phyloP scores from a whole-genome alignment of 1,140 invertebrate genomes.

The Drosophila athabasca region DNA sequence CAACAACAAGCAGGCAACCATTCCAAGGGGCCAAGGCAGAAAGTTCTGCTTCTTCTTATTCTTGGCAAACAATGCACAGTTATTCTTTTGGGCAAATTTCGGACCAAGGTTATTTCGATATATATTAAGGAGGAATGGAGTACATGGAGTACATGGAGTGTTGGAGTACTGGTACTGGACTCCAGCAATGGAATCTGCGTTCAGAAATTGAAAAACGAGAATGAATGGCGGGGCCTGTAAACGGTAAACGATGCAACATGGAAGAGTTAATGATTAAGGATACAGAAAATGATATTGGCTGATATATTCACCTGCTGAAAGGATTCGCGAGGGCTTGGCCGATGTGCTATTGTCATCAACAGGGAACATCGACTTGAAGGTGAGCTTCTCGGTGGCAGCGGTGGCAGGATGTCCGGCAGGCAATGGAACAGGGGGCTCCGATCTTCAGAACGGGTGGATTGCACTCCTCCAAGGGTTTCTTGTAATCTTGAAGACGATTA shows the following conservation, averaged over 20 bases:
- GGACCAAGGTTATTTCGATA: constrained; percentile 78
- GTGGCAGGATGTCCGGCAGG: constrained; percentile 96
- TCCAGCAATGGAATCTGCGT: constrained; percentile 50
- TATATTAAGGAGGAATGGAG: constrained; percentile 54
- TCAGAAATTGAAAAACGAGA: constrained; percentile 15
- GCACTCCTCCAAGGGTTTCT: constrained; percentile 94
- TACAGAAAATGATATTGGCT: too few relatives aligned
- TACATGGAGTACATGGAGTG: not conserved
- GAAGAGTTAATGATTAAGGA: too few relatives aligned
- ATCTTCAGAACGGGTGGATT: constrained; percentile 94
- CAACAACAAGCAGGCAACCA: constrained; percentile 31
- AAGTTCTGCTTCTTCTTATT: constrained; percentile 71
- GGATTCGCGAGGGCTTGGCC: too few relatives aligned
- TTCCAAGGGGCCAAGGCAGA: constrained; percentile 44
- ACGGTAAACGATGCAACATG: too few relatives aligned
- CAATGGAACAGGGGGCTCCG: constrained; percentile 93
- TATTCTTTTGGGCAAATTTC: constrained; percentile 75
- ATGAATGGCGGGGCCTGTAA: not conserved
- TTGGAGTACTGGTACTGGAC: constrained; percentile 39
- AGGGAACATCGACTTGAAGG: not conserved
- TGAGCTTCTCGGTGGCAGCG: constrained; percentile 97
- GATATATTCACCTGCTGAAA: too few relatives aligned
- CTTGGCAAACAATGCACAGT: constrained; percentile 77
- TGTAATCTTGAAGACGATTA: constrained; percentile 90
- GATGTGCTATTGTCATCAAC: too few relatives aligned